phyloP scores from a whole-genome alignment of 1,140 invertebrate genomes.

The Geopemphigus sp. region DNA sequence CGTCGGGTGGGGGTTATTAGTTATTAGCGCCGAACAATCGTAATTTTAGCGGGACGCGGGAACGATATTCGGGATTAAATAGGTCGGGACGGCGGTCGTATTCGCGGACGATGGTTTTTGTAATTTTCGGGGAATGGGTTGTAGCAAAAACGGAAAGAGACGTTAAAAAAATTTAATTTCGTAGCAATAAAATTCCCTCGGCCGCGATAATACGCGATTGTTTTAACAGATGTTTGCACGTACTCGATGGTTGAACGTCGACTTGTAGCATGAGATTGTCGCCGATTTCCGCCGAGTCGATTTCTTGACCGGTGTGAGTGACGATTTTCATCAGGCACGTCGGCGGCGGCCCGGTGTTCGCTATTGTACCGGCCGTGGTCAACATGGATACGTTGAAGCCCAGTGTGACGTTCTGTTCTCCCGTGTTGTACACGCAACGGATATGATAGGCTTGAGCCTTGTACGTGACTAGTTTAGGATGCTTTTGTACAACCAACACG shows the following conservation, averaged over 20 bases:
- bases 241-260: slow-evolving; percentile 86
- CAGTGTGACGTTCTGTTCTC: slow-evolving; percentile 87
- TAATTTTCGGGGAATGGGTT: too few species aligned
- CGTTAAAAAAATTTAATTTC: too few species aligned
- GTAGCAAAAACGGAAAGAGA: too few species aligned
- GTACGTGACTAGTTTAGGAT: slow-evolving; percentile 91
- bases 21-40: too few species aligned
- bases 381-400: slow-evolving; percentile 94
- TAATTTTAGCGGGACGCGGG: too few species aligned
- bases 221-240: slow-evolving; percentile 58
- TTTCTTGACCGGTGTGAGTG: slow-evolving; percentile 80
- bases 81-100: too few species aligned
- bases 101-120: too few species aligned
- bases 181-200: too few species aligned
- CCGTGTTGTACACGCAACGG: slow-evolving; percentile 90
- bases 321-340: slow-evolving; percentile 90
- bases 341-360: slow-evolving; percentile 90
- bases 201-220: too few species aligned
- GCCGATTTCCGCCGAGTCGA: slow-evolving; percentile 87
- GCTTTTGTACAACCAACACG: slow-evolving; percentile 89
- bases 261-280: slow-evolving; percentile 88
- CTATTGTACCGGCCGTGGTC: slow-evolving; percentile 90
- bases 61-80: too few species aligned
- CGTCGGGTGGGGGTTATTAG: too few species aligned
- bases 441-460: slow-evolving; percentile 93